Percentiles rank a stretch among this genome's conserved stretches.
phyloP scores from a whole-genome alignment of 1,140 invertebrate genomes.

The Pararge aegeria region DNA sequence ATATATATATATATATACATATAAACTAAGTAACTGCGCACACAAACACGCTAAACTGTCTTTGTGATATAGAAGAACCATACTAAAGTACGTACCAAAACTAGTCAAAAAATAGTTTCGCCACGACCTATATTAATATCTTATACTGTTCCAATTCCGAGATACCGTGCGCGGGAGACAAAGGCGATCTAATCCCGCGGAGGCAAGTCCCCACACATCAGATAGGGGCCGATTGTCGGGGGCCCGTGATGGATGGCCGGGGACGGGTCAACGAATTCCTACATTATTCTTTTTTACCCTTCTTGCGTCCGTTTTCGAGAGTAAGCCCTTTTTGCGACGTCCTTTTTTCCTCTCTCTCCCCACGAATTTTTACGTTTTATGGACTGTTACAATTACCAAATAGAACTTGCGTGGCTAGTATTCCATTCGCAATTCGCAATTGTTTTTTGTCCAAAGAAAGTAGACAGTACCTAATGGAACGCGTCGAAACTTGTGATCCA shows the following conservation, averaged over 20 bases:
- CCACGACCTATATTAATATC: constrained; percentile 22
- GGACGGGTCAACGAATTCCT: constrained; percentile 87
- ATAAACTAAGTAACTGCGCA: too few relatives aligned
- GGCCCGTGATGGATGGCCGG: constrained; percentile 84
- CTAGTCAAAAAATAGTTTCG: not conserved
- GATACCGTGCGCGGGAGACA: constrained; percentile 33
- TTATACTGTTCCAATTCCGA: constrained; percentile 19
- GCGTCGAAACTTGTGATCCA: too few relatives aligned
- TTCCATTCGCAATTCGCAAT: not conserved
- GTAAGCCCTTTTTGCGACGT: constrained; percentile 77
- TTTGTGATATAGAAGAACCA: too few relatives aligned
- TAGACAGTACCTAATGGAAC: too few relatives aligned
- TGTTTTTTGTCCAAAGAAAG: not conserved
- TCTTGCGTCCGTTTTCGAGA: constrained; percentile 73
- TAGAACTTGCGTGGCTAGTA: constrained; percentile 39
- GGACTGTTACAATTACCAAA: constrained; percentile 75
- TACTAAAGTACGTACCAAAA: too few relatives aligned
- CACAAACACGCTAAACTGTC: too few relatives aligned
- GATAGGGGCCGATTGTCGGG: constrained; percentile 62
- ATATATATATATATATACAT: too few relatives aligned
- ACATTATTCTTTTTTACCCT: constrained; percentile 86
- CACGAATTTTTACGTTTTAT: constrained; percentile 73
- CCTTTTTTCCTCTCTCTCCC: constrained; percentile 61
- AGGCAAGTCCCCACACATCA: constrained; percentile 64
- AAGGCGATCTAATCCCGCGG: constrained; percentile 61